These are phyloP conservation scores for Oncopeltus fasciatus DNA, from an alignment of 1,140 invertebrate genomes.

Conservation along the genomic window DNA sequence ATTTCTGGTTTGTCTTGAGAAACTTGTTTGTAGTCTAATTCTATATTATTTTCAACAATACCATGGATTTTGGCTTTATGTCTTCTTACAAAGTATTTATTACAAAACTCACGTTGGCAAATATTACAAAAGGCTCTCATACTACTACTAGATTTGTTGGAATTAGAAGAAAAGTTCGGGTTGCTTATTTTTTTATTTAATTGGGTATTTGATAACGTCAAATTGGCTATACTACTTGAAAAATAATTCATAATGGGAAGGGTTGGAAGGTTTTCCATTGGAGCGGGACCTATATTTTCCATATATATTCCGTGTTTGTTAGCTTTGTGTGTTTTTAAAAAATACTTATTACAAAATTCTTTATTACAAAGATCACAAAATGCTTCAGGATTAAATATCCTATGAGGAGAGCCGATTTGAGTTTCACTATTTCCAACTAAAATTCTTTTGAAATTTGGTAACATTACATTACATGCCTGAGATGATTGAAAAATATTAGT, in stretches of 20 bases:
- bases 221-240: conserved; percentile 12
- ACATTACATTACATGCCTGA: conserved; percentile 8
- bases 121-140: conserved; percentile 35
- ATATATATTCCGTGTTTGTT: conserved; percentile 85
- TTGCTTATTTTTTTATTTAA: neutral
- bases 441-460: conserved; percentile 16
- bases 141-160: conserved; percentile 15
- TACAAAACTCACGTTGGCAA: conserved; percentile 57
- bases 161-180: neutral
- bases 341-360: conserved; percentile 99
- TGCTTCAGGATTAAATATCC: conserved; percentile 85
- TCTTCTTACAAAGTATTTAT: conserved; percentile 55
- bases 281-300: conserved; percentile 35
- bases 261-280: conserved; percentile 17
- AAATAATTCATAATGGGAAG: conserved; percentile 21
- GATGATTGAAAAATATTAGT: conserved; percentile 13
- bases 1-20: neutral
- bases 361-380: conserved; percentile 96
- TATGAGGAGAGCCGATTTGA: conserved; percentile 17
- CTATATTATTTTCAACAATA: conserved; percentile 28
- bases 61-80: conserved; percentile 43
- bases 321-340: conserved; percentile 91
- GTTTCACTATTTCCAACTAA: conserved; percentile 16
- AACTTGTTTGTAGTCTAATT: conserved; percentile 16
- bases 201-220: neutral